Percentiles rank a stretch among this genome's conserved stretches.
Conservation (phyloP, 1,140 invertebrate species). For the Metopolophium dirhodum region DNA sequence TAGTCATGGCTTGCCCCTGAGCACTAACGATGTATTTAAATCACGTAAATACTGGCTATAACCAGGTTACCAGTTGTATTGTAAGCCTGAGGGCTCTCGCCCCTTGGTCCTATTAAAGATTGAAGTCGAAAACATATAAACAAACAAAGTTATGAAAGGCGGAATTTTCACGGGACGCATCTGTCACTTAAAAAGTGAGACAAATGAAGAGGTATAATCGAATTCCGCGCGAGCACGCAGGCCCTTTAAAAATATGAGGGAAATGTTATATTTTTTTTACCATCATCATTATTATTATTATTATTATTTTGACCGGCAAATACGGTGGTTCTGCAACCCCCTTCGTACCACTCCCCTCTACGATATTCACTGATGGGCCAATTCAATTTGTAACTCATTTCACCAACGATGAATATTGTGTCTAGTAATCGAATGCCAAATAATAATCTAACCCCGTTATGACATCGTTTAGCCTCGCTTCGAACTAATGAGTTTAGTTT, state of each 20-base stretch:
- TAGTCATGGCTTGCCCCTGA: constrained; percentile 5
- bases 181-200: constrained; percentile 55
- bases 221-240: constrained; percentile 7
- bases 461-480: constrained; percentile 56
- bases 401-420: constrained; percentile 56
- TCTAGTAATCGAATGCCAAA: constrained; percentile 56
- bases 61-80: constrained; percentile 46
- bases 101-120: constrained; percentile 50
- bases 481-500: constrained; percentile 52
- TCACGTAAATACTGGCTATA: constrained; percentile 47
- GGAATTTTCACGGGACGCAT: constrained; percentile 38
- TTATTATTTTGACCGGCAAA: constrained; percentile 54
- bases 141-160: constrained; percentile 47
- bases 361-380: constrained; percentile 40
- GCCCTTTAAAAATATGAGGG: constrained; percentile 43
- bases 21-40: constrained; percentile 52
- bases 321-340: constrained; percentile 42
- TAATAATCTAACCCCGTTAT: constrained; percentile 56
- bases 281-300: constrained; percentile 49
- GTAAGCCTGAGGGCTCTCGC: background rate
- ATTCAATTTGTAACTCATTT: constrained; percentile 57
- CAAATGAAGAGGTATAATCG: constrained; percentile 54
- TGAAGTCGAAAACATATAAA: constrained; percentile 56
- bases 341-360: constrained; percentile 36
- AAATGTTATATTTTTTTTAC: constrained; percentile 46